Evolutionary conservation across 2,113 vertebrate species (phyloP), one percentile per base, ranked within the genome.

Genomic region (Narcine bancroftii): DNA sequence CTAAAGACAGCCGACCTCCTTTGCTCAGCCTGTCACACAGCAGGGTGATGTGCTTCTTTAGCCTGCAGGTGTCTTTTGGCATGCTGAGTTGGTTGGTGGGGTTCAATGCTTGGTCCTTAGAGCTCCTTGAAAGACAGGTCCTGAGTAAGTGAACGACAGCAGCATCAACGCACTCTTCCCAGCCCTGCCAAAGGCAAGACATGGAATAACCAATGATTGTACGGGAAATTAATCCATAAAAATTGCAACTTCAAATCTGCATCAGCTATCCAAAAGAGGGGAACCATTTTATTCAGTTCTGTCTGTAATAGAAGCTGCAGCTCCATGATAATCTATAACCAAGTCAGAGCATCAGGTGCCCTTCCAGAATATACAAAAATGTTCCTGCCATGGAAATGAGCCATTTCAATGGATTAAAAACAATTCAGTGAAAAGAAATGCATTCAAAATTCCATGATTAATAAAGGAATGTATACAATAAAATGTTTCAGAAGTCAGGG

Each of bases 91-190:
- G 95, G 63, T 94, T 95, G 42, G 93, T 94, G 92, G 97, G 94
- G 92, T 94, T 97, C 75, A 98, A 93, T 39, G 97, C 97, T 95
- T 99, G 98, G 79, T 99, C 99, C 94, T 98, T 99, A 6, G 97
- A 96, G 93, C 97, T 99, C 94, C 97, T 97, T 0, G 99, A 99
- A 36, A 99, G 95, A 94, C 98, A 99, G 60, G 96, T 98, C 93
- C 97, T 96, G 94, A 99, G 93, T 47, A 99, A 97, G 93, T 98
- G 97, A 92, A 98, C 97, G 73, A 99, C 92, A 0, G 98, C 97
- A 0, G 97, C 97, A 89, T 99, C 98, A 92, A 98, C 98, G 7
- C 96, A 96, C 95, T 99, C 99, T 95, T 99, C 99, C 99, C 99
- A 99, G 36, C 98, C 99, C 99, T 99, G 93, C 0, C 76, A 87